Evolutionary conservation across 1,140 invertebrate genomes (phyloP).

Genomic region (Papilio xuthus): DNA sequence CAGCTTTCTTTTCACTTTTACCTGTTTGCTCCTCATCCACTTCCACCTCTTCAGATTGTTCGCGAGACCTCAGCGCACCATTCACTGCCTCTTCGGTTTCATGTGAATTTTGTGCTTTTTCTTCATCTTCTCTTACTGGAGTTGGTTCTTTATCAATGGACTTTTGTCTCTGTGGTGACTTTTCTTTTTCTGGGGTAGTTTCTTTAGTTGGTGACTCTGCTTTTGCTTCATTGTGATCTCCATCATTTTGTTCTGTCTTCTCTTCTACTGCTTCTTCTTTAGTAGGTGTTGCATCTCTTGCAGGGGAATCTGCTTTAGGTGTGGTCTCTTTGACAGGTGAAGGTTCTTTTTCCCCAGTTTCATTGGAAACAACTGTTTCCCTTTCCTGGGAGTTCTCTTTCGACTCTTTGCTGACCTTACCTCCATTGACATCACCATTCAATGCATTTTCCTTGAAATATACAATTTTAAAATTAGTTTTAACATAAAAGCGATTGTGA

Average conservation of each 20-base stretch:
- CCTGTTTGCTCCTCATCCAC: constrained; percentile 44
- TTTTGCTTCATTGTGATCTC: constrained; percentile 39
- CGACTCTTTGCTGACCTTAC: constrained; percentile 49
- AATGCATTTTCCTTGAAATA: constrained; percentile 56
- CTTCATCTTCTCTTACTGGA: constrained; percentile 39
- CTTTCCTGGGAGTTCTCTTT: constrained; percentile 51
- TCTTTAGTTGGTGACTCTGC: constrained; percentile 51
- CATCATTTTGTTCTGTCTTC: constrained; percentile 11
- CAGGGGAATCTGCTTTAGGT: constrained; percentile 30
- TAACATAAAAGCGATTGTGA: neutral
- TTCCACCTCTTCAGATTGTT: constrained; percentile 68
- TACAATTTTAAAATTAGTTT: neutral
- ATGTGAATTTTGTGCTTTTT: constrained; percentile 60
- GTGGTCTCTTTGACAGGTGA: constrained; percentile 46
- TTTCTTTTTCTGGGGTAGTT: constrained; percentile 56
- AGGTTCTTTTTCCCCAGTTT: constrained; percentile 46
- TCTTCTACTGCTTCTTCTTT: constrained; percentile 37
- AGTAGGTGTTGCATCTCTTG: constrained; percentile 38
- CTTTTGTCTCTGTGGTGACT: constrained; percentile 54
- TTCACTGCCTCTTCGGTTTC: constrained; percentile 59
- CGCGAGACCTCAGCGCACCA: constrained; percentile 69
- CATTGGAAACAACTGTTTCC: constrained; percentile 38
- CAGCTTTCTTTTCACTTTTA: constrained; percentile 58
- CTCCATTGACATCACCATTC: constrained; percentile 62
- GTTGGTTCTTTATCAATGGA: constrained; percentile 40